Conservation (phyloP, 2,797 vertebrate species). For the Eulemur mongoz region DNA sequence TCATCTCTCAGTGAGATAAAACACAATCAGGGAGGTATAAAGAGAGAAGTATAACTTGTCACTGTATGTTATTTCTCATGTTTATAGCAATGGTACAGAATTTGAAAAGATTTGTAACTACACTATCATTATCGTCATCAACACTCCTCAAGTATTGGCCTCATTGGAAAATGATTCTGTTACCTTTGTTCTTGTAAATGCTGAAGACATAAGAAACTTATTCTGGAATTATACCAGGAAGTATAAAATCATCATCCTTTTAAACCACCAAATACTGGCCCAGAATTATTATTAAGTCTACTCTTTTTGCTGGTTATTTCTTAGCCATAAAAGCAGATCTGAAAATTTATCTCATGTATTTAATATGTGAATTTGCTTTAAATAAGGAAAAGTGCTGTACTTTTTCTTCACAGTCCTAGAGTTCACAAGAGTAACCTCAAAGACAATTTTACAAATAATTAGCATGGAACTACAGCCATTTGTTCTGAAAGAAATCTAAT, state of each 20-base stretch:
- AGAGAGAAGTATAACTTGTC: neutral
- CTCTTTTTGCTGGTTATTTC: neutral
- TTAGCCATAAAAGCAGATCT: neutral
- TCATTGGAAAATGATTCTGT: neutral
- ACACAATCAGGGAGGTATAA: neutral
- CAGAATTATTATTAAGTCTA: neutral
- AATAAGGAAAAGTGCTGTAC: neutral
- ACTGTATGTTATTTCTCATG: neutral
- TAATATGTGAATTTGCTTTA: neutral
- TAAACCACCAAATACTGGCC: neutral
- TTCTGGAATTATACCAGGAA: neutral
- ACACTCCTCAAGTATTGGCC: neutral
- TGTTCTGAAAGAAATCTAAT: constrained; percentile 25
- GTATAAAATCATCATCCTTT: neutral
- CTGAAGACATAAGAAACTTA: neutral
- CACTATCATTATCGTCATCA: neutral
- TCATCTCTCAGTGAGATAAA: neutral
- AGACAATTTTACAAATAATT: neutral
- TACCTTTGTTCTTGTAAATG: neutral
- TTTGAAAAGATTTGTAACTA: neutral
- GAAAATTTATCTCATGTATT: neutral
- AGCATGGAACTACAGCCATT: neutral
- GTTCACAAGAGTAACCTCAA: neutral
- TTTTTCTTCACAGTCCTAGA: neutral
- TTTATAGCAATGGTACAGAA: neutral